phyloP scores from a whole-genome alignment of 1,140 invertebrate species.

The Spodoptera litura region DNA sequence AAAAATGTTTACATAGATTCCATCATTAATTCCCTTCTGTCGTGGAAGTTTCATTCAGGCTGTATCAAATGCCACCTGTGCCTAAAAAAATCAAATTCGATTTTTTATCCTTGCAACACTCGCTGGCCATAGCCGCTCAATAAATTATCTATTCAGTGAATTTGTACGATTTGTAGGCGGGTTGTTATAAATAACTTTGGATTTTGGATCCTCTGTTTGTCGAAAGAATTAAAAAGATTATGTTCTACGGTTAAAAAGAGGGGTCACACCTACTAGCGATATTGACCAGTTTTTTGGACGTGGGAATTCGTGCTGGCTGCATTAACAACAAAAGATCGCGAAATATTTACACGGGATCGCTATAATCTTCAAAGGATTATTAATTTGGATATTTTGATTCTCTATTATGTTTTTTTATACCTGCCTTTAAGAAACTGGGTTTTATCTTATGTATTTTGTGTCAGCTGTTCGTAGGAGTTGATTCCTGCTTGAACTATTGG shows the following conservation, averaged over 20 bases:
- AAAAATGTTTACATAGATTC: constrained; percentile 72
- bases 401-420: not conserved
- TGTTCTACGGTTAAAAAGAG: constrained; percentile 34
- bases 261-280: constrained; percentile 35
- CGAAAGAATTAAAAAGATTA: constrained; percentile 47
- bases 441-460: too few relatives aligned
- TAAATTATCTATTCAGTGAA: constrained; percentile 80
- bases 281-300: constrained; percentile 43
- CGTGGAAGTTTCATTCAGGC: constrained; percentile 53
- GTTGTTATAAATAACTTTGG: constrained; percentile 52
- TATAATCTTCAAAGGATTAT: not conserved
- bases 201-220: constrained; percentile 36
- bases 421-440: not conserved
- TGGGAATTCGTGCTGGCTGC: constrained; percentile 42
- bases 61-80: constrained; percentile 59
- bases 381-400: not conserved
- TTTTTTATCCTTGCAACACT: constrained; percentile 32
- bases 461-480: too few relatives aligned
- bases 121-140: constrained; percentile 60
- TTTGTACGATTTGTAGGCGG: constrained; percentile 78
- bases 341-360: not conserved
- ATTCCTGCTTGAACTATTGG: too few relatives aligned
- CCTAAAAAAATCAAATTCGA: constrained; percentile 26
- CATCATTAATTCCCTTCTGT: constrained; percentile 69
- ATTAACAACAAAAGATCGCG: constrained; percentile 21